A percentile compares a stretch with the other conserved stretches of the same genome.
These are phyloP conservation scores for Propsilocerus akamusi DNA, from an alignment of 1,140 invertebrate species.

Conservation along the genomic window DNA sequence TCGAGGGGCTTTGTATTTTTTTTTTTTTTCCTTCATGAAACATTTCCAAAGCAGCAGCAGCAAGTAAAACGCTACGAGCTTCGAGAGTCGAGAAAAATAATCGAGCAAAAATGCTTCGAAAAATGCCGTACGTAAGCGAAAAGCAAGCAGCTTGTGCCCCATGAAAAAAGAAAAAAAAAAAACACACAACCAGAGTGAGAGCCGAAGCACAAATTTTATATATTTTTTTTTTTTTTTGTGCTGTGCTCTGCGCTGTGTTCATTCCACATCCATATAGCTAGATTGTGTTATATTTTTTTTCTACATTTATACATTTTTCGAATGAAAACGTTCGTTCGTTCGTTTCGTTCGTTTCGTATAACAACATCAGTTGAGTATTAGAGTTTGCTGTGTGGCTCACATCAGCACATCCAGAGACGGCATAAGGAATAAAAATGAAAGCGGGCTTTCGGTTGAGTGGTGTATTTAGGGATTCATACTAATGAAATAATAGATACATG, in stretches of 20 bases:
- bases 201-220: slow-evolving; percentile 4
- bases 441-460: too few species aligned
- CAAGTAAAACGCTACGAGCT: too few species aligned
- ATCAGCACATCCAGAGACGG: neutral
- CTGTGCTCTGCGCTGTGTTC: neutral
- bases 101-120: slow-evolving; percentile 3
- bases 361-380: slow-evolving; percentile 1
- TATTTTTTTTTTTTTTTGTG: neutral
- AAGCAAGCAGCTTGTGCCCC: neutral
- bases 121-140: slow-evolving; percentile 1
- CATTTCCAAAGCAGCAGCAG: slow-evolving; percentile 1
- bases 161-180: too few species aligned
- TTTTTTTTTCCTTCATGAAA: neutral
- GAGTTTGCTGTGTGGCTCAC: slow-evolving; percentile 3
- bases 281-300: neutral
- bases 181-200: slow-evolving; percentile 2
- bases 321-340: neutral
- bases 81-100: neutral
- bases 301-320: slow-evolving; percentile 1
- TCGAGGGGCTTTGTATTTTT: slow-evolving; percentile 1
- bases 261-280: slow-evolving; percentile 1
- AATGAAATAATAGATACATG: neutral
- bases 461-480: neutral
- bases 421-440: neutral
- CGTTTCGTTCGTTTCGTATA: slow-evolving; percentile 2